Evolutionary conservation across 2,888 invertebrate species (phyloP), one percentile per base, ranked within the genome.

Genomic region (Trissolcus brochymenae): DNA sequence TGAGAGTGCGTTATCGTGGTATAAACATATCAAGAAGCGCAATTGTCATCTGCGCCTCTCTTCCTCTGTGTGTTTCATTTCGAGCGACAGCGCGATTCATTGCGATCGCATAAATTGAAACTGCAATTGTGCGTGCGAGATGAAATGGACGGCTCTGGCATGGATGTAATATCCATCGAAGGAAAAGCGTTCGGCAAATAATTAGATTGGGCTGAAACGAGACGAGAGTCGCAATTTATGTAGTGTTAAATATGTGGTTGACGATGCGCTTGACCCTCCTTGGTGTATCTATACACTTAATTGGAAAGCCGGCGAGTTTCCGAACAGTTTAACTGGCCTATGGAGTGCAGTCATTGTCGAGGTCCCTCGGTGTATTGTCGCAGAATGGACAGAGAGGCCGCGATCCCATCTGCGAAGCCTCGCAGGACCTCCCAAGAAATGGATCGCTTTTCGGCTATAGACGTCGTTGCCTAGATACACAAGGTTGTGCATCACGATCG

Each of bases 271-370:
- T 73, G 84, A 86, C 84, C 86, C 85, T 83, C 79, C 81, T 76
- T 81, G 80, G 76, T 80, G 84, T 86, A 86, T 87, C 88, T 87
- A 35, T 35, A 85, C 84, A 85, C 84, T 88, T 89, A 88, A 89
- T 89, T 88, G 89, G 88, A 88, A 88, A 87, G 87, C 88, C 82
- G 76, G 84, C 82, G 85, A 88, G 86, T 89, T 88, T 88, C 88
- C 88, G 85, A 89, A 89, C 89, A 87, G 88, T 89, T 89, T 86
- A 89, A 89, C 89, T 87, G 87, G 85, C 84, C 87, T 85, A 84
- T 81, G 84, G 83, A 82, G 80, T 84, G 79, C 84, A 84, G 86
- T 87, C 86, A 82, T 83, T 81, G 79, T 80, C 81, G 78, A 79
- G 76, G 65, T 81, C 83, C 81, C 83, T 82, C 78, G 81, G 82